phyloP scores from a whole-genome alignment of 2,113 vertebrate species.

The Larimichthys polyactis region DNA sequence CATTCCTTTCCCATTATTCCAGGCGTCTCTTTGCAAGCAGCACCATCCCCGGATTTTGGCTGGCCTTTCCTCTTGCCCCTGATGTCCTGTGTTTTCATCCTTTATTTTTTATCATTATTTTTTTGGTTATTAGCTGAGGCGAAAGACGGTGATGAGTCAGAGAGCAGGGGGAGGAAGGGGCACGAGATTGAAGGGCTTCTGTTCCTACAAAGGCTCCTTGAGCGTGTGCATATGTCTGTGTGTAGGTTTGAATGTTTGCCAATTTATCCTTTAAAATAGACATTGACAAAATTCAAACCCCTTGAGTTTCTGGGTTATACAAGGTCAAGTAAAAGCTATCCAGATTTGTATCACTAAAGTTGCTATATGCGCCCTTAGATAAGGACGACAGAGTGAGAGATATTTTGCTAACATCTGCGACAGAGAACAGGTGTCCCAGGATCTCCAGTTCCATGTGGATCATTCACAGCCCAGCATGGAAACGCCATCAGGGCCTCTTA shows the following conservation, averaged over 20 bases:
- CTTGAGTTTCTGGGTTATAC: background rate
- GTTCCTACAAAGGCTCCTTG: slow-evolving; percentile 20
- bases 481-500: slow-evolving; percentile 42
- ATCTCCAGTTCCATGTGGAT: slow-evolving; percentile 53
- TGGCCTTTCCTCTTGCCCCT: slow-evolving; percentile 71
- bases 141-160: slow-evolving; percentile 44
- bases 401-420: slow-evolving; percentile 66
- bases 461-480: slow-evolving; percentile 53
- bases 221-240: background rate
- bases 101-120: slow-evolving; percentile 39
- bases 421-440: slow-evolving; percentile 77
- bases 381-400: slow-evolving; percentile 38
- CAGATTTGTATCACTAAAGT: background rate
- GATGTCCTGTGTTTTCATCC: slow-evolving; percentile 71
- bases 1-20: slow-evolving; percentile 84
- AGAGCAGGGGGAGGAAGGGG: slow-evolving; percentile 15
- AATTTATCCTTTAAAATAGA: slow-evolving; percentile 3
- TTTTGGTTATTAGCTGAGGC: slow-evolving; percentile 58
- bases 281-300: slow-evolving; percentile 23
- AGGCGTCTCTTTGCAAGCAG: slow-evolving; percentile 81
- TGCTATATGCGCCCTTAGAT: background rate
- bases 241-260: background rate
- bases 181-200: slow-evolving; percentile 9
- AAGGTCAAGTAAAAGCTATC: slow-evolving; percentile 19
- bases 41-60: slow-evolving; percentile 70